These are phyloP conservation scores for Carassius auratus DNA, from an alignment of 2,113 vertebrate genomes.

Conservation along the genomic window DNA sequence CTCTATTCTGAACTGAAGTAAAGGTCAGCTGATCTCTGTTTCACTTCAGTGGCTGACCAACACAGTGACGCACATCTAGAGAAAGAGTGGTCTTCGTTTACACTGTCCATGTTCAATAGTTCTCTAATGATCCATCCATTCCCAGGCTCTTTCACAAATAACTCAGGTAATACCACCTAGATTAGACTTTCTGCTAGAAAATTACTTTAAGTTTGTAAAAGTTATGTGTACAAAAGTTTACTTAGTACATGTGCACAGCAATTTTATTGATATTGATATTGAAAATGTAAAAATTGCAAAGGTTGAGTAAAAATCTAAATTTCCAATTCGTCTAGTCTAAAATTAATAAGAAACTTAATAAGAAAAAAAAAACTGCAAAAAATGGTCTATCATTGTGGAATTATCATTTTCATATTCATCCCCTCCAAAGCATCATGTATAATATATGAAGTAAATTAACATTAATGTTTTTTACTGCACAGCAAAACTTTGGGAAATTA, in stretches of 20 bases:
- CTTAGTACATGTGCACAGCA: background rate
- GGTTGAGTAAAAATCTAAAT: background rate
- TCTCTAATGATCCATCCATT: conserved; percentile 20
- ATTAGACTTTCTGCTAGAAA: background rate
- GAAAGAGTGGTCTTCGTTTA: background rate
- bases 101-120: background rate
- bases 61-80: background rate
- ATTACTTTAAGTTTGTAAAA: background rate
- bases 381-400: background rate
- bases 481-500: background rate
- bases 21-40: conserved; percentile 8
- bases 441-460: background rate
- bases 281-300: background rate
- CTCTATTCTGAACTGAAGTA: conserved; percentile 15
- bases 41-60: conserved; percentile 9
- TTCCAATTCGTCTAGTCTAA: background rate
- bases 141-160: conserved; percentile 37
- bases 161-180: background rate
- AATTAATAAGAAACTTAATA: no score
- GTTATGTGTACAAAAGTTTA: background rate
- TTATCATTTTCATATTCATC: background rate
- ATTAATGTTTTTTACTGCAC: background rate
- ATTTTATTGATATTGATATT: background rate
- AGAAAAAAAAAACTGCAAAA: background rate
- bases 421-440: no score